phyloP scores from a whole-genome alignment of 2,888 invertebrate species.

The Rapana venosa region DNA sequence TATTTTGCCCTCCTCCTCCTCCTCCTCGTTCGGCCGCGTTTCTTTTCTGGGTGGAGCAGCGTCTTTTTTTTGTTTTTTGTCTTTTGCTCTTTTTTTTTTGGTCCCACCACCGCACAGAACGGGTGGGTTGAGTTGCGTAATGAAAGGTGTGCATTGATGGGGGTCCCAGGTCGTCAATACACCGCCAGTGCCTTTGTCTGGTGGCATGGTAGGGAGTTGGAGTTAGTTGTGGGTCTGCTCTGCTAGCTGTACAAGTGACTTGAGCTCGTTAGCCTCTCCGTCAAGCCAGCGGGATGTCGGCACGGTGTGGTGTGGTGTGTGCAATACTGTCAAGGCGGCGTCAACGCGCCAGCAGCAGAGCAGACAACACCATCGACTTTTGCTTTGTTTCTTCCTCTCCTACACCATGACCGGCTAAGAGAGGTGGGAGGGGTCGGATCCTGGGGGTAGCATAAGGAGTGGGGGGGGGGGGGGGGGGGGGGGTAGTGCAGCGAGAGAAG shows the following conservation, averaged over 20 bases:
- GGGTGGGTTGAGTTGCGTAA: constrained; percentile 18
- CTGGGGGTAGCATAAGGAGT: not conserved
- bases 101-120: not conserved
- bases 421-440: not conserved
- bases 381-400: too few species aligned
- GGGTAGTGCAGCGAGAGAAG: not conserved
- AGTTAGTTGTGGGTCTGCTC: not conserved
- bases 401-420: not conserved
- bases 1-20: not conserved
- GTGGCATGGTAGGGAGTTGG: not conserved
- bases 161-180: not conserved
- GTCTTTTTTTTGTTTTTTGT: not conserved
- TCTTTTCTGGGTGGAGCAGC: not conserved
- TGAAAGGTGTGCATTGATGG: constrained; percentile 9
- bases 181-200: not conserved
- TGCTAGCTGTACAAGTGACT: not conserved
- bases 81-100: not conserved
- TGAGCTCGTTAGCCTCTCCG: too few species aligned
- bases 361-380: too few species aligned
- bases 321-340: too few species aligned
- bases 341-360: too few species aligned
- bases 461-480: not conserved
- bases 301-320: too few species aligned
- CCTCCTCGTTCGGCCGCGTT: not conserved
- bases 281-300: too few species aligned